Base-by-base conservation (phyloP, 2,888 invertebrate genomes). In the Cantharis lateralis region DNA sequence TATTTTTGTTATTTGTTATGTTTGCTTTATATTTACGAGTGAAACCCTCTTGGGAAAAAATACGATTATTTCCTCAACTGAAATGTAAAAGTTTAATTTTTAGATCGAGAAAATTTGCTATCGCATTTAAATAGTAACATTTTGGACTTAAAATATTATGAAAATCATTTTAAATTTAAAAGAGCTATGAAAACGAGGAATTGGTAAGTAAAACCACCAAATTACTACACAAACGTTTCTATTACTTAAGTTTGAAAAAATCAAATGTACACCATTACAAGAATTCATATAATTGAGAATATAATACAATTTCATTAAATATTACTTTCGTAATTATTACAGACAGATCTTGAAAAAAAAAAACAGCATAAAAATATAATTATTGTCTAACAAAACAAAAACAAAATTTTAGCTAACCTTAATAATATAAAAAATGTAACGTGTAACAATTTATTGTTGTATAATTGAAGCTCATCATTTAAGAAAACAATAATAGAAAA, bases 351-450 rank as follows among this genome's bases (percentile, higher is more conserved):
- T 66, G 10, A 66, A 66, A 66, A 64, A 16, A n/a, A n/a, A 24
- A 18, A 24, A 20, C 18, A n/a, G 24, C 13, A 15, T 20, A 66
- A 66, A 66, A 66, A 66, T 66, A 66, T 20, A 66, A 15, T 18
- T 20, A 20, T 20, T 9, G 13, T 66, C 24, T 66, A n/a, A n/a
- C 64, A 20, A 66, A 66, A 66, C 18, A 9, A 66, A 20, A 66
- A 66, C 24, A 66, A 24, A 66, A 66, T 66, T 63, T 66, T 13
- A 24, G 64, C 64, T 66, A 66, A 66, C n/a, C n/a, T 66, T 66
- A 66, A 66, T 66, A 66, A 66, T 66, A 66, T 72, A 72, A 64
- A 72, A 72, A 72, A 20, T 66, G 28, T 66, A 72, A 72, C 15
- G 24, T 72, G 63, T 28, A 72, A 72, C 66, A 72, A 72, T 18